These are phyloP conservation scores for Tetramorium bicarinatum DNA, from an alignment of 2,888 invertebrate genomes.

Conservation along the genomic window DNA sequence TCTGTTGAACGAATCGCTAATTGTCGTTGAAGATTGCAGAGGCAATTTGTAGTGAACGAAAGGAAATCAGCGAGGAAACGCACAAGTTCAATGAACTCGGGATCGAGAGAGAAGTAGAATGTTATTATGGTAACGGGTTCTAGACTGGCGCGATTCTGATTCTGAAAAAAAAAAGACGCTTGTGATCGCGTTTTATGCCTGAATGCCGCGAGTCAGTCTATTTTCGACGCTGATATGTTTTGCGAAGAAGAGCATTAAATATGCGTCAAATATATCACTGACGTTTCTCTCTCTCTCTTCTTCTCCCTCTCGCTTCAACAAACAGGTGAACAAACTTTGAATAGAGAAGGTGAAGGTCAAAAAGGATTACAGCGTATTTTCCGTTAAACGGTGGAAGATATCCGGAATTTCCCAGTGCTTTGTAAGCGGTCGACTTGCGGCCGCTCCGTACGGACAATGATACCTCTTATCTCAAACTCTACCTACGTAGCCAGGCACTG, in stretches of 20 bases:
- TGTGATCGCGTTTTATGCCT: constrained; percentile 28
- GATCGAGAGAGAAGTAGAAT: constrained; percentile 52
- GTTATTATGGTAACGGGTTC: constrained; percentile 58
- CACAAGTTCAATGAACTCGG: constrained; percentile 43
- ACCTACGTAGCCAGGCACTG: constrained; percentile 69
- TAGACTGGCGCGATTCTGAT: constrained; percentile 41
- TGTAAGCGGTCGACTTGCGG: constrained; percentile 67
- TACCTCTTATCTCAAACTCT: constrained; percentile 73
- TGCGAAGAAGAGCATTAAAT: constrained; percentile 23
- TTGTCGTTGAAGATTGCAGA: constrained; percentile 10
- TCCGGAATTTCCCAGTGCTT: constrained; percentile 67
- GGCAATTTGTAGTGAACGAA: constrained; percentile 41
- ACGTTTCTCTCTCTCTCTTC: not conserved
- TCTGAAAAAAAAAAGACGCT: constrained; percentile 18
- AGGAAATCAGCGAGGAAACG: constrained; percentile 35
- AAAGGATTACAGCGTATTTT: constrained; percentile 54
- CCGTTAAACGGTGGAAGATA: constrained; percentile 61
- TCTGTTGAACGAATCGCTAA: constrained; percentile 13
- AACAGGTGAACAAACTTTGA: not conserved
- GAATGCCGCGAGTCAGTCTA: constrained; percentile 38
- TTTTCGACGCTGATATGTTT: constrained; percentile 30
- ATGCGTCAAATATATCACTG: constrained; percentile 9
- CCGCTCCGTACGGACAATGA: constrained; percentile 70
- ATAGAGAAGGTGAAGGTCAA: constrained; percentile 12
- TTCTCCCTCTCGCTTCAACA: not conserved